Conservation (phyloP, 2,888 invertebrate species). For the Epinotia brunnichana region DNA sequence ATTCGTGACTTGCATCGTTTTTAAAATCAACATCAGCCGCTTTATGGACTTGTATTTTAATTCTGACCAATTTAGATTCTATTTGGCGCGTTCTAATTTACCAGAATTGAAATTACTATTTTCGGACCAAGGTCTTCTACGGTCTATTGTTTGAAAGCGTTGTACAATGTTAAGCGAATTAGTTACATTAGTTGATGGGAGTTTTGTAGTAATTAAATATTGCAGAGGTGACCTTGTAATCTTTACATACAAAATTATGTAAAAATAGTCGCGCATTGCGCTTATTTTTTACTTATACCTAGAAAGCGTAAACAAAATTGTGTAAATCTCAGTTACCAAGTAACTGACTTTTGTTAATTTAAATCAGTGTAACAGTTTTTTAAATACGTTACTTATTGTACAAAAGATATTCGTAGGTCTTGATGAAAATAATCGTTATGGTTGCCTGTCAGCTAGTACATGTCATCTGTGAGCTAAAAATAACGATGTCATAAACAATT, state of each 20-base stretch:
- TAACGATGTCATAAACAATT: background rate
- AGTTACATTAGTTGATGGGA: constrained; percentile 34
- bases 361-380: background rate
- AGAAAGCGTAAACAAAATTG: background rate
- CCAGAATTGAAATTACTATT: constrained; percentile 34
- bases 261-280: background rate
- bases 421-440: background rate
- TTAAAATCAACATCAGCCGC: background rate
- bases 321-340: background rate
- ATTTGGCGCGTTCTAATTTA: constrained; percentile 36
- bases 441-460: background rate
- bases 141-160: constrained; percentile 33
- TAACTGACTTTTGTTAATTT: background rate
- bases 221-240: constrained; percentile 31
- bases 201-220: constrained; percentile 36
- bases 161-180: constrained; percentile 38
- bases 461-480: background rate
- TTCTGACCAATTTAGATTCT: constrained; percentile 30
- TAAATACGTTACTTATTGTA: background rate
- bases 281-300: no score
- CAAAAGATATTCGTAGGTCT: background rate
- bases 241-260: background rate
- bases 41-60: constrained; percentile 35
- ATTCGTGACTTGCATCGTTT: constrained; percentile 1
- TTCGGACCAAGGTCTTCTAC: constrained; percentile 30